Evolutionary conservation across 2,113 vertebrate genomes (phyloP).

Genomic region (Podarcis muralis): DNA sequence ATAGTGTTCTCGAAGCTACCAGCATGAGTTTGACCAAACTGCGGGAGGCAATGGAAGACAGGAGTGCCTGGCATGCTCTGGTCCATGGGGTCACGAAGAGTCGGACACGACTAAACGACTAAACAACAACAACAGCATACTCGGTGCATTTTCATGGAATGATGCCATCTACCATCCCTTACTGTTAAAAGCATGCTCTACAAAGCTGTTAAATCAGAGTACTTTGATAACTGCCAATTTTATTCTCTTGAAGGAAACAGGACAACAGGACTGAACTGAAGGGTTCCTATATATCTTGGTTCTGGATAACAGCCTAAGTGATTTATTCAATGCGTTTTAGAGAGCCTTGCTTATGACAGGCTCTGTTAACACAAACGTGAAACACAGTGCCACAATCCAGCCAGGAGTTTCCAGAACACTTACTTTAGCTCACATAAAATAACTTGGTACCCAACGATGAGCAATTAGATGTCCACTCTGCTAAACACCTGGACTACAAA

Average conservation of each 20-base stretch:
- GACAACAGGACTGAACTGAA: not conserved
- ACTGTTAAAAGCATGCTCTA: not conserved
- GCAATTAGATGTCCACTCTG: too few relatives aligned
- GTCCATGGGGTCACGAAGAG: too few relatives aligned
- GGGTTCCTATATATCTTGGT: not conserved
- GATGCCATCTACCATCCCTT: accelerated
- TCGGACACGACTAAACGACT: too few relatives aligned
- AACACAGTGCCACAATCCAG: not conserved
- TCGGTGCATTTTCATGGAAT: accelerated
- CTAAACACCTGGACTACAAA: not conserved
- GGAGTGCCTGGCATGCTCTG: too few relatives aligned
- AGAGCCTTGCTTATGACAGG: not conserved
- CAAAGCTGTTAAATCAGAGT: not conserved
- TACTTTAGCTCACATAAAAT: not conserved
- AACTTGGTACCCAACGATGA: not conserved
- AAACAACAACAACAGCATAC: too few relatives aligned
- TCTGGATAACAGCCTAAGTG: not conserved
- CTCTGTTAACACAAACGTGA: not conserved
- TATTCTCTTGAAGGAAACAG: not conserved
- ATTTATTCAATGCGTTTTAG: not conserved
- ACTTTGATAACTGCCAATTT: not conserved
- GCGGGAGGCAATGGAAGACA: too few relatives aligned
- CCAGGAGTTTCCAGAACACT: not conserved
- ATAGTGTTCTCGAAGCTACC: too few relatives aligned
- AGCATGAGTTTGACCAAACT: too few relatives aligned